These are phyloP conservation scores for Eumacrocentrus americanus DNA, from an alignment of 2,888 invertebrate species.

Conservation along the genomic window DNA sequence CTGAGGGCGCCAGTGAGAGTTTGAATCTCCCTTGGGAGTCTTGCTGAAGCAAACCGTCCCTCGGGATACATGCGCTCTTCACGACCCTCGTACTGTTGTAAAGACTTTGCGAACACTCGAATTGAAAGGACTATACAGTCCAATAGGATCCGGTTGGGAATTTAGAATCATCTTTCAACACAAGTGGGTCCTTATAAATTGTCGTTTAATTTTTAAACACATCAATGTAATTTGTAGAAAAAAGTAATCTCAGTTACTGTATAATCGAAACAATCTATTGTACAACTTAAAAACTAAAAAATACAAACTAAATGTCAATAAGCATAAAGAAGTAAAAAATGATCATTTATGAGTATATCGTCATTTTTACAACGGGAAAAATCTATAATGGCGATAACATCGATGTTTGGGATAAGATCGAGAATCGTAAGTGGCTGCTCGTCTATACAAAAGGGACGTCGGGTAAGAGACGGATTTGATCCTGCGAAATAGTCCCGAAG, in stretches of 20 bases:
- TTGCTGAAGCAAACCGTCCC: slow-evolving; percentile 57
- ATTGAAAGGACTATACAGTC: neutral
- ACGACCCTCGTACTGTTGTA: slow-evolving; percentile 12
- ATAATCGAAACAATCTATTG: neutral
- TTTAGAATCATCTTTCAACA: slow-evolving; percentile 20
- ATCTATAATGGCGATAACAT: too few species aligned
- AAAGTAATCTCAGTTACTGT: neutral
- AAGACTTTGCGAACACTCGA: slow-evolving; percentile 10
- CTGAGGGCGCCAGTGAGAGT: slow-evolving; percentile 33
- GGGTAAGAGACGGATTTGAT: neutral
- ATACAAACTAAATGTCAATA: too few species aligned
- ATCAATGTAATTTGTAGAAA: neutral
- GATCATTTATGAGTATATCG: too few species aligned
- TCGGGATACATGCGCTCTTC: slow-evolving; percentile 34
- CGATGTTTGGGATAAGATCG: slow-evolving; percentile 1
- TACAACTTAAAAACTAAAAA: too few species aligned
- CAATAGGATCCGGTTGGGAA: slow-evolving; percentile 9
- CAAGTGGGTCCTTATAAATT: neutral
- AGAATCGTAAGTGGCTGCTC: neutral
- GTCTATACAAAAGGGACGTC: slow-evolving; percentile 5
- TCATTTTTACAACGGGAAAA: too few species aligned
- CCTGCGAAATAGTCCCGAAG: slow-evolving; percentile 23
- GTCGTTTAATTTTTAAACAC: neutral
- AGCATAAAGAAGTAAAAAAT: too few species aligned
- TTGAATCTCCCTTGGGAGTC: slow-evolving; percentile 50